These are phyloP conservation scores for Zaprionus vittiger DNA, from an alignment of 1,140 invertebrate genomes.

Conservation along the genomic window DNA sequence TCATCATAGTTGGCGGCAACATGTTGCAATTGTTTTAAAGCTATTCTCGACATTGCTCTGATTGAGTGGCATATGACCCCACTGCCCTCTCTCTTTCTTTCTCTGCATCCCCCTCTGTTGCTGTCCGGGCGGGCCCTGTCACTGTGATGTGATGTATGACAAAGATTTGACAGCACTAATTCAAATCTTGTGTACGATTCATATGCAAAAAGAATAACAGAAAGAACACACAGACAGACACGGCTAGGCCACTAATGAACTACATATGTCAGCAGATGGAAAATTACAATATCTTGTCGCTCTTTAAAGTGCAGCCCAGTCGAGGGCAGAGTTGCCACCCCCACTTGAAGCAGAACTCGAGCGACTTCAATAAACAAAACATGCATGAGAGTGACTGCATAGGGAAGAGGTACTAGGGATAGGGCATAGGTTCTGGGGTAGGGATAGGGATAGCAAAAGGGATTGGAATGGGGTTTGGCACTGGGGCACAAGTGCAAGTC, in stretches of 20 bases:
- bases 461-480: slow-evolving; percentile 26
- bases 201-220: slow-evolving; percentile 54
- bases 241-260: slow-evolving; percentile 61
- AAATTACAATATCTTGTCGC: slow-evolving; percentile 70
- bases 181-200: slow-evolving; percentile 74
- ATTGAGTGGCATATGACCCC: slow-evolving; percentile 68
- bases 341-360: slow-evolving; percentile 47
- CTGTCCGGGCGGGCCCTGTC: not conserved
- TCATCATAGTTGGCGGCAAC: slow-evolving; percentile 4
- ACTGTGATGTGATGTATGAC: slow-evolving; percentile 70
- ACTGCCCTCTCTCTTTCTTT: not conserved
- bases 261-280: slow-evolving; percentile 80
- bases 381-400: slow-evolving; percentile 16
- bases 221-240: not conserved
- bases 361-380: slow-evolving; percentile 63
- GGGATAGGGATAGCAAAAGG: not conserved
- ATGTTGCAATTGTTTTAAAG: slow-evolving; percentile 62
- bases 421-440: not conserved
- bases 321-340: not conserved
- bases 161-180: slow-evolving; percentile 81
- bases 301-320: slow-evolving; percentile 40
- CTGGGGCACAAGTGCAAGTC: slow-evolving; percentile 59
- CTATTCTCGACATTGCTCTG: slow-evolving; percentile 56
- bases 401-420: not conserved
- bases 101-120: not conserved